Percentiles rank a stretch among this genome's conserved stretches.
Conservation (phyloP, 2,888 invertebrate genomes). For the Suillia variegata region DNA sequence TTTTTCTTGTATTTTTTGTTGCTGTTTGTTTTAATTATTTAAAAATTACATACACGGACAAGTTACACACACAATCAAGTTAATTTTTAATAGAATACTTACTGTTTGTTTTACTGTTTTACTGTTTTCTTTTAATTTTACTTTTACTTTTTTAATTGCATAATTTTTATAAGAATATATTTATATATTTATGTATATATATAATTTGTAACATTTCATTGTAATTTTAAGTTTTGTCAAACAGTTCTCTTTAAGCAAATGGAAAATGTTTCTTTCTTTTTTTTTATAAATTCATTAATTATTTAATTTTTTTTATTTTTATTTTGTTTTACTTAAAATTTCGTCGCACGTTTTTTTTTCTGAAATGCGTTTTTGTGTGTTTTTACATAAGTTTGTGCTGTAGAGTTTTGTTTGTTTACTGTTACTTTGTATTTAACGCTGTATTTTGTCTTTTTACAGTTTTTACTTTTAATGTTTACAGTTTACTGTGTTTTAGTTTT, state of each 20-base stretch:
- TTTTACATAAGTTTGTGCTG: constrained; percentile 20
- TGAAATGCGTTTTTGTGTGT: constrained; percentile 15
- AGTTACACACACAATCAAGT: constrained; percentile 47
- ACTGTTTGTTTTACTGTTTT: neutral
- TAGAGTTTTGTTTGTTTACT: neutral
- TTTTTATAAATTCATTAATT: constrained; percentile 8
- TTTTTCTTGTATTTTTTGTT: constrained; percentile 16
- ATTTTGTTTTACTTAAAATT: constrained; percentile 14
- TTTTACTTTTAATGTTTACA: constrained; percentile 6
- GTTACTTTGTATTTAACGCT: neutral
- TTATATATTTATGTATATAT: no score
- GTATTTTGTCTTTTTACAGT: constrained; percentile 3
- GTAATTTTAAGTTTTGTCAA: constrained; percentile 15
- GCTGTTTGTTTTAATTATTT: constrained; percentile 27
- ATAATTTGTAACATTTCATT: constrained; percentile 21
- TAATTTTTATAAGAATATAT: constrained; percentile 32
- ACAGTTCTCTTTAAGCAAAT: constrained; percentile 24
- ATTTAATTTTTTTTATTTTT: constrained; percentile 9
- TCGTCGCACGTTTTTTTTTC: constrained; percentile 20
- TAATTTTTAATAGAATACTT: constrained; percentile 25
- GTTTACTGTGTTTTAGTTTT: neutral
- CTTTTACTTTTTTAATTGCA: constrained; percentile 19
- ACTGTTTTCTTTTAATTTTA: constrained; percentile 14
- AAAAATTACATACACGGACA: constrained; percentile 60
- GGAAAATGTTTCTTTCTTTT: constrained; percentile 15